Evolutionary conservation across 23 tunicate species (phyloP), one percentile per base, ranked within the genome.

Genomic region (Diplosoma virens): DNA sequence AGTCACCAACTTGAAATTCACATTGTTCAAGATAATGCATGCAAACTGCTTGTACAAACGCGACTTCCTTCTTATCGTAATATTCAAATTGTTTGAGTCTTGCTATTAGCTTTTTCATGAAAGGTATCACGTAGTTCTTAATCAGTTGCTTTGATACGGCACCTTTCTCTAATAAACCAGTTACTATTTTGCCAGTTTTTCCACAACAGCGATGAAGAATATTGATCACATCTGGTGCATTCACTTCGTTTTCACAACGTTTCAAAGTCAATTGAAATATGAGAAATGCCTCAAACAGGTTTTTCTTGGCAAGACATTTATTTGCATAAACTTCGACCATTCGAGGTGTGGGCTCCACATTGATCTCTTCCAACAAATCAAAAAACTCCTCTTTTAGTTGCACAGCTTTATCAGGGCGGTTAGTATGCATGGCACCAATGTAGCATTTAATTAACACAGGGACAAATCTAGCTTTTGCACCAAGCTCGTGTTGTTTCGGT

Each of bases 401-500:
- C 7, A 4, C 75, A 3, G 54, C 75, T 68, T 68, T 22, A 9
- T 68, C 75, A 6, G 25, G 25, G 5, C 54, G 75, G 5, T 37
- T 26, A 3, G 75, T 68, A 34, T 68, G 21, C 54, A 68, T 68
- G 16, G 37, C 28, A 16, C 25, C 11, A 68, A 9, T 54, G 75
- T 68, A 68, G 23, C 14, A 68, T 16, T 36, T 68, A 7, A 68
- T 37, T 11, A 68, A 37, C 7, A 36, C 25, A 3, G 75, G 54
- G 4, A 37, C 16, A 37, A 68, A 68, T 23, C 32, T 35, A 20
- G 37, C 27, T 6, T 16, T 4, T n/a, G 53, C 25, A 22, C 75
- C 75, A 18, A 35, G 25, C 22, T 36, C 17, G 25, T 68, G 37
- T 22, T 34, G 54, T 11, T 35, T 36, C 7, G 35, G 6, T 3